phyloP scores from a whole-genome alignment of 1,140 invertebrate species.

The Periplaneta americana region DNA sequence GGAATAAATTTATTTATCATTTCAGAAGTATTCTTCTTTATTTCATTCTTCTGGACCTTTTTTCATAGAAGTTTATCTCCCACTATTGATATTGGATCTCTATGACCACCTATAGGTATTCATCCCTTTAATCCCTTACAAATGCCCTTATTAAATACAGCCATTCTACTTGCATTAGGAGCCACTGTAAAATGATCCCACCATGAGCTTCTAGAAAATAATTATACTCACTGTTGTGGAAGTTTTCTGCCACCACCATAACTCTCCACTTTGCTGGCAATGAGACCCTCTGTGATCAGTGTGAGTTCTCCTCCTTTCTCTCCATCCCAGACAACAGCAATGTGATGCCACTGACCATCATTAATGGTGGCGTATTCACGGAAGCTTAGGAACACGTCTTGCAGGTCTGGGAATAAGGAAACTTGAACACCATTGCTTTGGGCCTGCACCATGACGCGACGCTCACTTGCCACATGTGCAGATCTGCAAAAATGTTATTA shows the following conservation, averaged over 20 bases:
- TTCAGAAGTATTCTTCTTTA: too few relatives aligned
- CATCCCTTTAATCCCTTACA: too few relatives aligned
- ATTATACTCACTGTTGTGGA: constrained; percentile 67
- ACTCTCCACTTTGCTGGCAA: constrained; percentile 81
- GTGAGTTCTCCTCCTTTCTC: constrained; percentile 74
- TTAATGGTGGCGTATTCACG: constrained; percentile 89
- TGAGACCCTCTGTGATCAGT: constrained; percentile 87
- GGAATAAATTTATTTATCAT: too few relatives aligned
- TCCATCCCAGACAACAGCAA: constrained; percentile 91
- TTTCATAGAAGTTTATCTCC: too few relatives aligned
- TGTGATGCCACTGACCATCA: constrained; percentile 95
- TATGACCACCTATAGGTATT: too few relatives aligned
- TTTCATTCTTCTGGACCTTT: too few relatives aligned
- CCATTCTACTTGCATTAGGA: too few relatives aligned
- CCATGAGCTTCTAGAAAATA: too few relatives aligned
- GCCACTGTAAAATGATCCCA: too few relatives aligned
- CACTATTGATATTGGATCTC: too few relatives aligned
- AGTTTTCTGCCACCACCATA: constrained; percentile 74
- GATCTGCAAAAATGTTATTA: constrained; percentile 5
- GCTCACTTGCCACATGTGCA: constrained; percentile 67
- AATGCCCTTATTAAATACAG: too few relatives aligned
- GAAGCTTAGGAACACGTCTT: constrained; percentile 87
- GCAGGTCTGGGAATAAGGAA: constrained; percentile 78
- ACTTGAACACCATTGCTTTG: constrained; percentile 86
- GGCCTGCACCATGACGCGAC: constrained; percentile 78